These are phyloP conservation scores for Tachysurus vachellii DNA, from an alignment of 2,113 vertebrate genomes.

Conservation along the genomic window DNA sequence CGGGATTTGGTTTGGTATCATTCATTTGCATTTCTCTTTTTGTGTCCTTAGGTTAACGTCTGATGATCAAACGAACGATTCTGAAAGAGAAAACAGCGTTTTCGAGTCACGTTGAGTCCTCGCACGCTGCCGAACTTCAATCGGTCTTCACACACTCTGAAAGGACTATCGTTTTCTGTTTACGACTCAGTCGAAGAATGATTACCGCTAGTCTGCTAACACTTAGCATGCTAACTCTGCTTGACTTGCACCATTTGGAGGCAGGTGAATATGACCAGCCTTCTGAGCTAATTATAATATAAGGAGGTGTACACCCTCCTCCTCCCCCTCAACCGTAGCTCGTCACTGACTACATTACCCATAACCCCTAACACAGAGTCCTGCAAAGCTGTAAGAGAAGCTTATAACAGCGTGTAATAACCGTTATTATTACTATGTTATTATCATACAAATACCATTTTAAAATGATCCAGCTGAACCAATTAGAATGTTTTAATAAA, in stretches of 20 bases:
- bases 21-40: constrained; percentile 36
- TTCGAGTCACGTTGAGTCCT: background rate
- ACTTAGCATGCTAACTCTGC: background rate
- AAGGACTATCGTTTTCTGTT: background rate
- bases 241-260: background rate
- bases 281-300: background rate
- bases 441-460: background rate
- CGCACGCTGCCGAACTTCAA: background rate
- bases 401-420: background rate
- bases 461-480: background rate
- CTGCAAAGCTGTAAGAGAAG: background rate
- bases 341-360: background rate
- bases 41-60: constrained; percentile 2
- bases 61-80: background rate
- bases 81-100: background rate
- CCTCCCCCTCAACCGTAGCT: background rate
- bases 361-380: background rate
- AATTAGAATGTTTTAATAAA: background rate
- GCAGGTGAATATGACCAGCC: background rate
- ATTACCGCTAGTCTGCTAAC: background rate
- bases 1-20: constrained; percentile 31
- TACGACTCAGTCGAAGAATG: background rate
- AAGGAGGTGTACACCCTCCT: background rate
- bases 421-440: background rate
- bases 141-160: background rate